Base-by-base conservation (phyloP, 2,888 invertebrate genomes). In the Phragmatobia fuliginosa region DNA sequence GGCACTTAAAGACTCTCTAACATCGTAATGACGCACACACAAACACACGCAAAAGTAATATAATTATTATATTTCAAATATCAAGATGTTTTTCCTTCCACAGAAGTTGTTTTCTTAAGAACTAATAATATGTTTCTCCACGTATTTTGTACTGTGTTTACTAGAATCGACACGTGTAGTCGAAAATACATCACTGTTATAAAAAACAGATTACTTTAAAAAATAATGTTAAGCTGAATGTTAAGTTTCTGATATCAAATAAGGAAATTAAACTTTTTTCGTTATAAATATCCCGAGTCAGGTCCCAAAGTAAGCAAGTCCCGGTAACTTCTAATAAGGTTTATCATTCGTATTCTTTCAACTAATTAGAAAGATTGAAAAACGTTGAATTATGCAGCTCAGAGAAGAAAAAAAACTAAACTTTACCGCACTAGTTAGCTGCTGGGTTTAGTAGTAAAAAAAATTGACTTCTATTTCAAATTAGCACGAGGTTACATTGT, bases 311-410 rank as follows among this genome's bases (percentile, higher is more conserved):
- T 18, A 58, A 66, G 58, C 52, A 68, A 68, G 32, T 45, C 62
- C n/a, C n/a, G 33, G 33, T 70, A 63, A 67, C 63, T 61, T 52
- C 63, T 56, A 56, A 65, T 32, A 67, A 59, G 60, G 62, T 67
- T 71, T 67, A 71, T 67, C 64, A 67, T 64, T 59, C 31, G 28
- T 63, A 64, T 38, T 64, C 38, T 71, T 49, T 10, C 21, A 56
- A 62, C 64, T 65, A 67, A 73, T 67, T 67, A 71, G 65, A 52
- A 67, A 64, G 70, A 73, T 71, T 68, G 68, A 70, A 66, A 71
- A 67, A 67, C 68, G 62, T 72, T 59, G 62, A 62, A 68, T 65
- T 66, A 65, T 68, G 41, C 59, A 28, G 49, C 21, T 67, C 59
- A 60, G 32, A 64, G 52, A 56, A 67, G 60, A 66, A 61, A 67